Evolutionary conservation across 2,113 vertebrate species (phyloP), one percentile per base, ranked within the genome.

Genomic region (Phyllostomus discolor): DNA sequence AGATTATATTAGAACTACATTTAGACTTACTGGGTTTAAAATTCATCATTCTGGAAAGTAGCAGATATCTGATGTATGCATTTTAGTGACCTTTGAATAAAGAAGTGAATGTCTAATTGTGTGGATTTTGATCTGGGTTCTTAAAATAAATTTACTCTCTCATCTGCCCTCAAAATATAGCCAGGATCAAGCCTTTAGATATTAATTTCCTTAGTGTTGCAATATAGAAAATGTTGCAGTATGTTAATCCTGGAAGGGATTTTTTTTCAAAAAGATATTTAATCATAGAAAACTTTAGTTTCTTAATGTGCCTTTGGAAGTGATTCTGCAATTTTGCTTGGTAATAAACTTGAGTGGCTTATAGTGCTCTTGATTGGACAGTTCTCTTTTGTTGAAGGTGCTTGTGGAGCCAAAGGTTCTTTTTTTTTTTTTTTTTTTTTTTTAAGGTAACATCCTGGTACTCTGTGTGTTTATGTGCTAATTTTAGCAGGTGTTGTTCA

Each of bases 61-160:
- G 46, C 33, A n/a, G 88, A 72, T 97, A 79, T 79, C 84, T 98
- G 96, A 75, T 26, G 46, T 46, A 64, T 52, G 80, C 82, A 70
- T 94, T 96, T 97, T 90, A 33, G n/a, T 96, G 97, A 97, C 98
- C 97, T 98, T 97, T 96, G 95, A 75, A 83, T 22, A 82, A 95
- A 94, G 94, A 94, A 78, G 20, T 72, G 75, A 89, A 95, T 5
- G 8, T 94, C 12, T 54, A 90, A 79, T 97, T 94, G 88, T 95
- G 94, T 5, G 12, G 33, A 87, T 96, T 78, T 82, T 90, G 50
- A 79, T 94, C 90, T 2, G 19, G 64, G 62, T 95, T 96, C 59
- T 26, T 95, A 87, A 82, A 59, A 96, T 92, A 95, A 97, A 92
- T 90, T 46, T 94, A 80, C 46, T 79, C n/a, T 59, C 83, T 70